Conservation (phyloP, 2,888 invertebrate species). For the Limnephilus rhombicus region DNA sequence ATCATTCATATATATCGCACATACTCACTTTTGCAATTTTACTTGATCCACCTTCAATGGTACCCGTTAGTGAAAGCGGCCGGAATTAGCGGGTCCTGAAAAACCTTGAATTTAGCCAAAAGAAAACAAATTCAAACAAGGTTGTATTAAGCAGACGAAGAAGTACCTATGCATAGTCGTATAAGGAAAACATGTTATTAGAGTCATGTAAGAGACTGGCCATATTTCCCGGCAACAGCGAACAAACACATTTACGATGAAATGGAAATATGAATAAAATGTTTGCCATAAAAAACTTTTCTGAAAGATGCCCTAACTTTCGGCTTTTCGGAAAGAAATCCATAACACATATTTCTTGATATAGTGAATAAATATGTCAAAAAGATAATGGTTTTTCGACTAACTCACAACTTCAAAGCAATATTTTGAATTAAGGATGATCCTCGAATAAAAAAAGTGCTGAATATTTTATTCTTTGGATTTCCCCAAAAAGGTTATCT, state of each 20-base stretch:
- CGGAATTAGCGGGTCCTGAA: conserved; percentile 97
- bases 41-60: conserved; percentile 86
- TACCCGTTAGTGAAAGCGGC: conserved; percentile 99
- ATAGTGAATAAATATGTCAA: conserved; percentile 47
- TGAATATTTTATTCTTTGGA: conserved; percentile 39
- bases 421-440: conserved; percentile 47
- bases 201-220: neutral
- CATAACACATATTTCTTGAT: conserved; percentile 41
- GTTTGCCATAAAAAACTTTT: conserved; percentile 18
- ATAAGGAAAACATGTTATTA: conserved; percentile 18
- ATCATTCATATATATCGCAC: neutral
- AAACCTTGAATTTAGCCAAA: conserved; percentile 68
- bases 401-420: conserved; percentile 38
- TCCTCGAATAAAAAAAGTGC: conserved; percentile 37
- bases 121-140: conserved; percentile 32
- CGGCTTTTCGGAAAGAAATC: neutral
- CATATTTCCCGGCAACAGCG: conserved; percentile 13
- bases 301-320: conserved; percentile 21
- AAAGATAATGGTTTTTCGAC: conserved; percentile 39
- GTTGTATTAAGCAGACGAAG: conserved; percentile 40
- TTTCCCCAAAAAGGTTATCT: conserved; percentile 21
- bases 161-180: neutral
- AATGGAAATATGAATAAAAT: conserved; percentile 26
- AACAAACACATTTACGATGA: neutral
- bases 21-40: conserved; percentile 78